A percentile compares a stretch with the other conserved stretches of the same genome.
phyloP scores from a whole-genome alignment of 2,113 vertebrate species.

The Neolamprologus hecqui region DNA sequence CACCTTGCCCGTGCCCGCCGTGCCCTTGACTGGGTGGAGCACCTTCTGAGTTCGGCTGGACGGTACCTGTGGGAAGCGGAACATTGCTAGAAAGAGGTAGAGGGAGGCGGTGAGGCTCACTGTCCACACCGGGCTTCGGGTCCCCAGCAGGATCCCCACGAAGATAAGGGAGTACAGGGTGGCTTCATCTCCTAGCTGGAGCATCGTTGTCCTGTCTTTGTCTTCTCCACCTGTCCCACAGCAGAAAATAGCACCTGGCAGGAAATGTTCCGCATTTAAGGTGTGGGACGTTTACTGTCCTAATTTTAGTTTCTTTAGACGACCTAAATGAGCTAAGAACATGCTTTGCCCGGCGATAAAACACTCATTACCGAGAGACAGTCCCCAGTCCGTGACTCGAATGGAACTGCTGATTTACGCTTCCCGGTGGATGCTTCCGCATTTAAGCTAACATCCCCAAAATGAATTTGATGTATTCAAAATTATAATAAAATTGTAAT shows the following conservation, averaged over 20 bases:
- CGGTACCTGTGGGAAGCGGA: slow-evolving; percentile 77
- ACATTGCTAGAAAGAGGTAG: slow-evolving; percentile 73
- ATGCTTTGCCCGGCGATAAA: not conserved
- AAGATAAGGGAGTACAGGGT: slow-evolving; percentile 73
- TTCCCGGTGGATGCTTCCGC: not conserved
- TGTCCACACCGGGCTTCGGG: slow-evolving; percentile 76
- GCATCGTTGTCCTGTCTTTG: slow-evolving; percentile 42
- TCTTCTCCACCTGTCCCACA: not conserved
- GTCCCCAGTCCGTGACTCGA: not conserved
- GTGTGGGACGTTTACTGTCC: not conserved
- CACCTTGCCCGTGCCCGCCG: slow-evolving; percentile 20
- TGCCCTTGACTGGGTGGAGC: slow-evolving; percentile 66
- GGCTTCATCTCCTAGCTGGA: slow-evolving; percentile 70
- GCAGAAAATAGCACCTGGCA: not conserved
- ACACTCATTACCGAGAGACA: not conserved
- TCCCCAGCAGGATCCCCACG: slow-evolving; percentile 64
- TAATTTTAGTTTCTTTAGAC: not conserved
- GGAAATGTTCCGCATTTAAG: not conserved
- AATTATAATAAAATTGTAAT: not conserved
- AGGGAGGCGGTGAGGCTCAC: slow-evolving; percentile 68
- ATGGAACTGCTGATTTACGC: not conserved
- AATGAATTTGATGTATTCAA: not conserved
- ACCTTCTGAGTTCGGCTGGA: slow-evolving; percentile 70
- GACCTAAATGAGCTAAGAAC: not conserved
- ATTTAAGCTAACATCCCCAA: rapidly evolving